phyloP scores from a whole-genome alignment of 2,113 vertebrate genomes.

The Sterna hirundo region DNA sequence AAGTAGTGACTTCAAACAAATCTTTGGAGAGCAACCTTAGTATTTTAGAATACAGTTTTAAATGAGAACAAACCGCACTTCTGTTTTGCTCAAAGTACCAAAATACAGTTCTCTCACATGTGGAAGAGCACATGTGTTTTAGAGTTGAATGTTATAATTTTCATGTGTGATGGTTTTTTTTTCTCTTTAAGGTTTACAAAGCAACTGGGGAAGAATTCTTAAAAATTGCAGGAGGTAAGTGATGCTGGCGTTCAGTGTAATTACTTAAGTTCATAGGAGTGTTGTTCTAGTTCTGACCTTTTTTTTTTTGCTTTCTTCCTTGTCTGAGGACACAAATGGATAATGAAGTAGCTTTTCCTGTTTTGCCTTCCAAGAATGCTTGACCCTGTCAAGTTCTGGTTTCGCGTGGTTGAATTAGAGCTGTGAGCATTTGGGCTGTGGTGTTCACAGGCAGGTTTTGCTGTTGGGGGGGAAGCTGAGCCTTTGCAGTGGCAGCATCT shows the following conservation, averaged over 20 bases:
- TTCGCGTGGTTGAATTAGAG: neutral
- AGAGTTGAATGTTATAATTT: neutral
- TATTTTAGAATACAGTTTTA: neutral
- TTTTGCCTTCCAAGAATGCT: constrained; percentile 16
- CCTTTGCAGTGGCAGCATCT: neutral
- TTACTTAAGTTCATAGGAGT: neutral
- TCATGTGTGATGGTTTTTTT: neutral
- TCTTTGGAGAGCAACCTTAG: neutral
- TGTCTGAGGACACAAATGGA: neutral
- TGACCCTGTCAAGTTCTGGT: neutral
- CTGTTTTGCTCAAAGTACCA: neutral
- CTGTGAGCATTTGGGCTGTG: neutral
- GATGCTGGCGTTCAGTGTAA: neutral
- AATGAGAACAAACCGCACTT: neutral
- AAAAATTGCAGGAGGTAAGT: constrained; percentile 97
- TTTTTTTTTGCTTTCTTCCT: neutral
- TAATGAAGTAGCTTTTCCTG: constrained; percentile 14
- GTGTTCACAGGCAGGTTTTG: neutral
- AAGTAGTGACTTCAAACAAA: neutral
- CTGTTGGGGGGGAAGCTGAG: neutral
- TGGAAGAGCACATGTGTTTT: neutral
- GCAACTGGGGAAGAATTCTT: constrained; percentile 95
- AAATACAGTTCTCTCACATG: neutral
- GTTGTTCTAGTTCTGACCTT: neutral
- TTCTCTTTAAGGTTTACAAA: constrained; percentile 87